Percentiles rank a stretch among this genome's conserved stretches.
These are phyloP conservation scores for Dromas ardeola DNA, from an alignment of 2,113 vertebrate species.

Conservation along the genomic window DNA sequence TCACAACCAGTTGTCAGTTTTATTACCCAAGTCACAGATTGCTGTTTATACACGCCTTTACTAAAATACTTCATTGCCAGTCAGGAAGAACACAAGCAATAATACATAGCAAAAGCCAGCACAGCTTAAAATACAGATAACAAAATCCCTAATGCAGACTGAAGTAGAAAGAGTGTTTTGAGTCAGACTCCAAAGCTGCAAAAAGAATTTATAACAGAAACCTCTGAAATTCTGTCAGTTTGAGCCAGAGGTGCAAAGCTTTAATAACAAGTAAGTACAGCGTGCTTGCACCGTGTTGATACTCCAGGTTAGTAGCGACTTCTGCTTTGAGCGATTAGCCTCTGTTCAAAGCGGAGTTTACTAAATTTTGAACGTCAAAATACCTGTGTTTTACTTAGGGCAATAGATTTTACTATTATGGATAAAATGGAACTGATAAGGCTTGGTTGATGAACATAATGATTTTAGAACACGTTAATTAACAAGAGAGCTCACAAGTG, in stretches of 20 bases:
- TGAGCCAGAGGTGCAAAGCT: neutral
- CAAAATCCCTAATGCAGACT: neutral
- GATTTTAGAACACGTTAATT: conserved; percentile 65
- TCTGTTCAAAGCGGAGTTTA: neutral
- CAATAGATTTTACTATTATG: conserved; percentile 11
- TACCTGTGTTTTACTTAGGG: conserved; percentile 10
- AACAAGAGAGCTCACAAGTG: conserved; percentile 51
- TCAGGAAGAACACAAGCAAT: neutral
- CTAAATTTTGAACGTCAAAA: neutral
- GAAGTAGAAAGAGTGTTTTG: neutral
- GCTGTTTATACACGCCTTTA: neutral
- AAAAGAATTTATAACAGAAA: neutral
- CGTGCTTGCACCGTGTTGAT: neutral
- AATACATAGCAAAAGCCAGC: neutral
- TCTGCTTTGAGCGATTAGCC: neutral
- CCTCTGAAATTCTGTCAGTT: neutral
- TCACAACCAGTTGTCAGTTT: neutral
- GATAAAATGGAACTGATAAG: conserved; percentile 24
- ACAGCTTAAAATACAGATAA: neutral
- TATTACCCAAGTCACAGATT: neutral
- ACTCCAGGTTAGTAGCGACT: neutral
- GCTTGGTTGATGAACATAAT: conserved; percentile 52
- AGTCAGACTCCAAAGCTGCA: neutral
- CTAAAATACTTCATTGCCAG: neutral
- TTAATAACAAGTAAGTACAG: neutral